Evolutionary conservation across 1,140 invertebrate genomes (phyloP), one percentile per base, ranked within the genome.

Genomic region (Drosophila ercepeae): DNA sequence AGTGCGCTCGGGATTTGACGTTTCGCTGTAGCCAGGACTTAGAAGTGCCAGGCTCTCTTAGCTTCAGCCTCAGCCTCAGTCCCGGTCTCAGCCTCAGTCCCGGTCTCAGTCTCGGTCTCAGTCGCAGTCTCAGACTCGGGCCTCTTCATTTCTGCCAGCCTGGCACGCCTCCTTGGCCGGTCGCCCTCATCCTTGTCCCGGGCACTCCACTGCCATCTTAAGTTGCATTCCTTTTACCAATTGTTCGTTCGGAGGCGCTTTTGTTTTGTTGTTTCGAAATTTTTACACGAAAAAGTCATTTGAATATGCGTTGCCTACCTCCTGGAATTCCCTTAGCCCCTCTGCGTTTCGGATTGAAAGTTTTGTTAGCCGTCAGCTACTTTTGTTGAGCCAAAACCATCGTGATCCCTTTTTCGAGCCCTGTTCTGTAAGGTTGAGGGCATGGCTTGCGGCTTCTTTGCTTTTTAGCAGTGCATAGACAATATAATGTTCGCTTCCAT

Each of bases 271-370:
- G 58, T 65, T 79, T 60, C 48, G 60, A 44, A 84, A 84, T 84
- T 84, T 84, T 76, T 84, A 84, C 81, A 84, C 81, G 81, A 84
- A 84, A 84, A 84, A 86, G 81, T 84, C 81, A 84, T 84, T 84
- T 84, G 82, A 84, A 84, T 84, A 84, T 86, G 78, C 78, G 78
- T 73, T 75, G 74, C 32, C 68, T 19, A 52, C 48, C 67, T 61
- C 49, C 44, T 27, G 34, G 8, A 34, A 19, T 18, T 49, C 41
- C 21, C 8, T 21, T 3, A 13, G 42, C 14, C 45, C 25, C 13
- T 18, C 8, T 42, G 16, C 25, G 9, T 45, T 44, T 39, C 51
- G 75, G 70, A 83, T 83, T 83, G 79, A 86, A 83, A 84, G 81
- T 83, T 83, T 84, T 71, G 78, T 81, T 81, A 77, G 78, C 78